These are phyloP conservation scores for Tineola bisselliella DNA, from an alignment of 2,888 invertebrate species.

Conservation along the genomic window DNA sequence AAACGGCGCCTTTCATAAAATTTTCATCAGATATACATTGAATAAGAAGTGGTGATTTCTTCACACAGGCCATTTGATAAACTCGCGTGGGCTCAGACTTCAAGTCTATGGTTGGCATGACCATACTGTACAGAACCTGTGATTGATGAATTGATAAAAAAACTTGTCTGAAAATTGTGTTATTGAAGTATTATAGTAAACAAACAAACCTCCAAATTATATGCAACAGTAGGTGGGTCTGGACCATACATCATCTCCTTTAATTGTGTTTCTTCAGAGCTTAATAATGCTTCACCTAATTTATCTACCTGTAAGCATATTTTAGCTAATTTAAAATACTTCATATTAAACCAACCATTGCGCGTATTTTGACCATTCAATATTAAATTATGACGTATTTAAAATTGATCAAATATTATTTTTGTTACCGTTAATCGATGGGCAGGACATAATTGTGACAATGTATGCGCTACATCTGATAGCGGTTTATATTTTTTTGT, in stretches of 20 bases:
- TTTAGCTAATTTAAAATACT: too few relatives aligned
- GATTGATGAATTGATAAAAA: not conserved
- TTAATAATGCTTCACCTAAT: slow-evolving; percentile 52
- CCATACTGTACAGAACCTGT: slow-evolving; percentile 83
- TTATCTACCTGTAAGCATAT: slow-evolving; percentile 36
- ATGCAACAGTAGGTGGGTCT: slow-evolving; percentile 58
- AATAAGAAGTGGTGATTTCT: slow-evolving; percentile 61
- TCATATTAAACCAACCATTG: too few relatives aligned
- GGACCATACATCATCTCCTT: slow-evolving; percentile 58
- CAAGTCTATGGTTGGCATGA: slow-evolving; percentile 90
- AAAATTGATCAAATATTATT: not conserved
- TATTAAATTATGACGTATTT: too few relatives aligned
- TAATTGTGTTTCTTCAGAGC: slow-evolving; percentile 43
- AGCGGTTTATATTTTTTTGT: slow-evolving; percentile 80
- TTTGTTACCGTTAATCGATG: slow-evolving; percentile 70
- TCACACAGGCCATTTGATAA: slow-evolving; percentile 70
- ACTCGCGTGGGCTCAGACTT: slow-evolving; percentile 73
- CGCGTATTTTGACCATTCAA: too few relatives aligned
- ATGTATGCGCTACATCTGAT: slow-evolving; percentile 83
- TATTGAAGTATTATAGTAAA: too few relatives aligned
- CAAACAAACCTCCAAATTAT: slow-evolving; percentile 47
- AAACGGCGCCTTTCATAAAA: slow-evolving; percentile 55
- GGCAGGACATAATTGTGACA: slow-evolving; percentile 84
- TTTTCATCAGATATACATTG: slow-evolving; percentile 57
- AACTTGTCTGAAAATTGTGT: too few relatives aligned